Evolutionary conservation across 2,797 vertebrate genomes (phyloP).

Genomic region (Cichlasoma orientale): DNA sequence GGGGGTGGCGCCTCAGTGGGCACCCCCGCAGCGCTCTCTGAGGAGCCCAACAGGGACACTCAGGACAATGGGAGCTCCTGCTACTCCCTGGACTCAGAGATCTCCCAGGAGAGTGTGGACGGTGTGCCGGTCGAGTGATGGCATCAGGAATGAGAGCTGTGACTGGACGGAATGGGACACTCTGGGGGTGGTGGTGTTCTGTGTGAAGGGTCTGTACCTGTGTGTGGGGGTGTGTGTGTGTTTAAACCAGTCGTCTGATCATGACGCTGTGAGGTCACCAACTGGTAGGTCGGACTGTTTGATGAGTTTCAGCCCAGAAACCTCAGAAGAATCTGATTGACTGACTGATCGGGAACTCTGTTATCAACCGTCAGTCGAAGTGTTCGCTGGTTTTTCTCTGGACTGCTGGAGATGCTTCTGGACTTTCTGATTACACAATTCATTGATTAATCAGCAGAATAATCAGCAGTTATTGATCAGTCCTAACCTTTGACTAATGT

Average conservation of each 20-base stretch:
- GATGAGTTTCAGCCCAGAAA: neutral
- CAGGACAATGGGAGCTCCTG: slow-evolving; percentile 90
- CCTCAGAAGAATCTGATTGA: neutral
- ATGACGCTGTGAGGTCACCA: neutral
- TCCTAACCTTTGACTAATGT: neutral
- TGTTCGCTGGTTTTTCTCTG: neutral
- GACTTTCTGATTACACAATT: neutral
- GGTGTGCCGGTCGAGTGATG: slow-evolving; percentile 85
- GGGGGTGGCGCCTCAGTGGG: slow-evolving; percentile 43
- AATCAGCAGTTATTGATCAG: neutral
- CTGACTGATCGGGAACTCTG: too few relatives aligned
- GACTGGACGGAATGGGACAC: neutral
- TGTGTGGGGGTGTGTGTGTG: slow-evolving; percentile 43
- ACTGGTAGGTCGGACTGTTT: neutral
- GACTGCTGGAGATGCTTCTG: neutral
- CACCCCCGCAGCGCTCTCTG: slow-evolving; percentile 58
- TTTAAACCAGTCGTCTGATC: slow-evolving; percentile 24
- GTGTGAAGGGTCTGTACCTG: slow-evolving; percentile 38
- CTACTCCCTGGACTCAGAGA: slow-evolving; percentile 88
- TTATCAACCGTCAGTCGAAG: too few relatives aligned
- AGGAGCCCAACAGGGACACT: slow-evolving; percentile 79
- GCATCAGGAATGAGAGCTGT: neutral
- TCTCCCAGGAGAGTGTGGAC: slow-evolving; percentile 89
- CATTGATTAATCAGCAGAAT: neutral
- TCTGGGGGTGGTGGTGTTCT: slow-evolving; percentile 1